These are phyloP conservation scores for Trachurus trachurus DNA, from an alignment of 2,797 vertebrate genomes.

Conservation along the genomic window DNA sequence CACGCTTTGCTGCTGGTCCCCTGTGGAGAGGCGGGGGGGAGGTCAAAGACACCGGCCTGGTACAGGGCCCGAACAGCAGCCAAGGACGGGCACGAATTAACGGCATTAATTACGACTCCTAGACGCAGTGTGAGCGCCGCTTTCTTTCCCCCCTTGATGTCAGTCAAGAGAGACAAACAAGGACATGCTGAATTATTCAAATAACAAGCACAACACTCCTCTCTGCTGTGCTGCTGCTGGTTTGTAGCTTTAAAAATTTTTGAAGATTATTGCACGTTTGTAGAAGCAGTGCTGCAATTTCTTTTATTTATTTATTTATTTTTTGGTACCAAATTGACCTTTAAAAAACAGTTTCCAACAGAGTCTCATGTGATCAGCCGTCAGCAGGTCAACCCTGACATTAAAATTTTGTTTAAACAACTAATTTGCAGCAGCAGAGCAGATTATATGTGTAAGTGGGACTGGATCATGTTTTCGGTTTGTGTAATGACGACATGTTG, in stretches of 20 bases:
- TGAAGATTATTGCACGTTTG: not conserved
- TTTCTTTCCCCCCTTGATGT: constrained; percentile 36
- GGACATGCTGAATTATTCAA: constrained; percentile 49
- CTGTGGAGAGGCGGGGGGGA: constrained; percentile 56
- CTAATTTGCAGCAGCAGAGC: not conserved
- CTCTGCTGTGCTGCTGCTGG: not conserved
- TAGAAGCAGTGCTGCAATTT: not conserved
- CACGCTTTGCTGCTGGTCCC: constrained; percentile 44
- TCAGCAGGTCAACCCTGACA: not conserved
- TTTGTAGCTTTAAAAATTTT: constrained; percentile 28
- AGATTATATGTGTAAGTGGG: not conserved
- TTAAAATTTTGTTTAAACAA: not conserved
- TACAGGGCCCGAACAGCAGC: constrained; percentile 57
- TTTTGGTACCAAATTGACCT: not conserved
- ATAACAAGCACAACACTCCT: constrained; percentile 1
- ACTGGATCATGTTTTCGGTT: not conserved
- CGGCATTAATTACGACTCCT: constrained; percentile 65
- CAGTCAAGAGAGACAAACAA: constrained; percentile 64
- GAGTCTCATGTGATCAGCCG: not conserved
- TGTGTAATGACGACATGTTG: not conserved
- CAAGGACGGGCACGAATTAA: constrained; percentile 68
- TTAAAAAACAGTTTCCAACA: not conserved
- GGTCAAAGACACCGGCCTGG: constrained; percentile 65
- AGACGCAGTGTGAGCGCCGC: constrained; percentile 35
- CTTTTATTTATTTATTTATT: not conserved